Base-by-base conservation (phyloP, 1,140 invertebrate species). In the Nasonia longicornis region DNA sequence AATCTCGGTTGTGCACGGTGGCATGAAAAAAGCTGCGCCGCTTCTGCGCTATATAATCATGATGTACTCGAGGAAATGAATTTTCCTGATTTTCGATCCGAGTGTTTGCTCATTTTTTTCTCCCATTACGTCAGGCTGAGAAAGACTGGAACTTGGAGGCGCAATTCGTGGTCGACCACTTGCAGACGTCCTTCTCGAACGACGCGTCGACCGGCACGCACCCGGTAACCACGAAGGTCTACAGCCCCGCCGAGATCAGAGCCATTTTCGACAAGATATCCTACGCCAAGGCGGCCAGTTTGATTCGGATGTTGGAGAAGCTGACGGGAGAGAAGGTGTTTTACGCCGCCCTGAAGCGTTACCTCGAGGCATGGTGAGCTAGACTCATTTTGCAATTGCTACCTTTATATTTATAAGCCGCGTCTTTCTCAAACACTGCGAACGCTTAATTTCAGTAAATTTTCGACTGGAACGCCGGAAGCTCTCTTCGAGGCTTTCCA, bases 231-330 rank as follows among this genome's bases (percentile, higher is more conserved):
- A 89, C 95, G 0, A 90, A 93, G 29, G 95, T 98, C 2, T 86
- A 92, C 6, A 94, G 94, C 82, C 94, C 95, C 1, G 91, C 91
- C 14, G 94, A 97, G 89, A 97, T 98, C 79, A 93, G 93, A 63
- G 93, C 95, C 88, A 94, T 96, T 72, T 98, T 98, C 87, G 95
- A 97, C 88, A 92, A 92, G 3, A 97, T 98, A 45, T 96, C 96
- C 0, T 98, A 98, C 86, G 92, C 91, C 2, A 98, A 98, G 93
- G 96, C 95, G 22, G 95, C 93, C 0, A 94, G 94, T 76, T 89
- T 98, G 4, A 93, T 98, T 63, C 89, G 95, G 72, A 97, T 98
- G 96, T 90, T 97, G 84, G 93, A 95, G 80, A 93, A 95, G 81
- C 94, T 96, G 38, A 91, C 97, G 16, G 94, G 95, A 1, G 91